A percentile compares a stretch with the other conserved stretches of the same genome.
Conservation (phyloP, 1,140 invertebrate genomes). For the Drosophila prosaltans region DNA sequence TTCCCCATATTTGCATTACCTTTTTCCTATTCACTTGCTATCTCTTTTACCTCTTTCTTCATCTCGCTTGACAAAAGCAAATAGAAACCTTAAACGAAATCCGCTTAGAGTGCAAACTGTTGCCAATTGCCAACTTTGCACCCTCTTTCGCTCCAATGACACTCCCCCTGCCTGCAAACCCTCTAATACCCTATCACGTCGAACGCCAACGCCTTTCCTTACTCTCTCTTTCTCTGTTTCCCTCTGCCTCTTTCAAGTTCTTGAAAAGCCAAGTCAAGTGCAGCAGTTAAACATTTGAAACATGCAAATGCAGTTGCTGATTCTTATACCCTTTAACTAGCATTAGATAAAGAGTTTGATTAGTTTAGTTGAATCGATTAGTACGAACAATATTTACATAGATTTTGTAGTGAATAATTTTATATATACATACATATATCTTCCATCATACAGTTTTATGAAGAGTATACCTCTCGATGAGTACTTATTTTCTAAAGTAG, state of each 20-base stretch:
- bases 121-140: conserved; percentile 37
- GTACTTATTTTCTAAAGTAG: no score
- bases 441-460: no score
- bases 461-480: no score
- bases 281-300: conserved; percentile 11
- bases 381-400: no score
- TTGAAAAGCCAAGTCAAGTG: conserved; percentile 5
- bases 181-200: no score
- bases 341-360: no score
- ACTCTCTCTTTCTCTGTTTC: not conserved
- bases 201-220: not conserved
- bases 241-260: not conserved
- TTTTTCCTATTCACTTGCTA: not conserved
- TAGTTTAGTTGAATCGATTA: no score
- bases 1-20: conserved; percentile 37
- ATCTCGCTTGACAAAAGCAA: conserved; percentile 16
- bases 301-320: not conserved
- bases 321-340: not conserved
- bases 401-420: no score
- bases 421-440: no score
- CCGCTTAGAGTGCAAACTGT: conserved; percentile 52
- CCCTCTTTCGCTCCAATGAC: not conserved
- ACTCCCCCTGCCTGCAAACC: not conserved
- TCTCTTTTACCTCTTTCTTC: not conserved
- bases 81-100: conserved; percentile 40